Evolutionary conservation across 2,797 vertebrate genomes (phyloP).

Genomic region (Rhadinocentrus ornatus): DNA sequence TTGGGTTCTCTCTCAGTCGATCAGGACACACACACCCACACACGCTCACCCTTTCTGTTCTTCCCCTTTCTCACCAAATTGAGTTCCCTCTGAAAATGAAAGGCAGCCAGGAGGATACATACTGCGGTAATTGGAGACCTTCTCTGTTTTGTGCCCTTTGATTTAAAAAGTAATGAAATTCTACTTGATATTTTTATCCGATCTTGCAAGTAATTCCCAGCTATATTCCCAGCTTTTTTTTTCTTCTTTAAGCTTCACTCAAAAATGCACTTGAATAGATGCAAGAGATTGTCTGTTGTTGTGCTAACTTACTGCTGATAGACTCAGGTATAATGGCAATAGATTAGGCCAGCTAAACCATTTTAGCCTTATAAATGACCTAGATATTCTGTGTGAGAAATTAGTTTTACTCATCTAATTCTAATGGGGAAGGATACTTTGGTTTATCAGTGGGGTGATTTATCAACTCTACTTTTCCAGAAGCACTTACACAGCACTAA

Average conservation of each 20-base stretch:
- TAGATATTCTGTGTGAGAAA: conserved; percentile 54
- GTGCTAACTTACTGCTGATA: conserved; percentile 43
- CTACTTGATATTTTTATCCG: conserved; percentile 66
- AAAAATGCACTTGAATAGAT: conserved; percentile 32
- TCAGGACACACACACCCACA: conserved; percentile 33
- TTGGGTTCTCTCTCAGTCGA: conserved; percentile 71
- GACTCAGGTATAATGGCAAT: conserved; percentile 38
- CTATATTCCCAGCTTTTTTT: background rate
- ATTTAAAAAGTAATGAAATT: conserved; percentile 73
- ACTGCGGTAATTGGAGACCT: conserved; percentile 63
- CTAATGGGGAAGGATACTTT: conserved; percentile 57
- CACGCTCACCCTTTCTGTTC: conserved; percentile 7
- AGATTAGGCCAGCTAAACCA: conserved; percentile 53
- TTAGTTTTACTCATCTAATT: conserved; percentile 48
- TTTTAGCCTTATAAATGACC: conserved; percentile 55
- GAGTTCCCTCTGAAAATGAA: conserved; percentile 72
- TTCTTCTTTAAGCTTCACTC: background rate
- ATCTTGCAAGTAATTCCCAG: conserved; percentile 39
- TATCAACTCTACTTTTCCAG: conserved; percentile 57
- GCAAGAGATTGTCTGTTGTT: conserved; percentile 38
- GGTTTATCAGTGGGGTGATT: conserved; percentile 50
- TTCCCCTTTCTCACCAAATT: conserved; percentile 60
- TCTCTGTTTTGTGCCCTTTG: conserved; percentile 71
- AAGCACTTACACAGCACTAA: conserved; percentile 62
- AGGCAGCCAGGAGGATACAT: conserved; percentile 57